A percentile compares a stretch with the other conserved stretches of the same genome.
phyloP scores from a whole-genome alignment of 2,888 invertebrate genomes.

The Eledona agricola region DNA sequence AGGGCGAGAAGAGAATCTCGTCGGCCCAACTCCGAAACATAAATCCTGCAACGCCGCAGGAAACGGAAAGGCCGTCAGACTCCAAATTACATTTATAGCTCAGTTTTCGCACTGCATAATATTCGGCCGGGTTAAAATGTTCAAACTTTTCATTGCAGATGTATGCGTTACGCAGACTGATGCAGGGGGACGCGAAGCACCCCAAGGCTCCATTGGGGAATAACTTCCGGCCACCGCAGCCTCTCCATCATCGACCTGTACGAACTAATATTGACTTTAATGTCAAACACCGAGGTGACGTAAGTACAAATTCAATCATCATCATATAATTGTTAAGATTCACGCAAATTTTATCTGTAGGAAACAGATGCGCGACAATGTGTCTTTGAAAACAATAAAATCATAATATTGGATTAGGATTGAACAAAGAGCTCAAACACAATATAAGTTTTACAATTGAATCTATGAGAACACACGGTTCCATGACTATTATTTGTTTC shows the following conservation, averaged over 20 bases:
- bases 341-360: no score
- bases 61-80: constrained; percentile 50
- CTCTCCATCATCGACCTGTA: constrained; percentile 91
- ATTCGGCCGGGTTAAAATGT: background rate
- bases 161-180: constrained; percentile 81
- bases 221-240: constrained; percentile 94
- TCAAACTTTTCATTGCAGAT: constrained; percentile 67
- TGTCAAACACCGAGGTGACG: constrained; percentile 73
- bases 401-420: background rate
- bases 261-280: constrained; percentile 97
- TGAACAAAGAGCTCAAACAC: no score
- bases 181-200: constrained; percentile 87
- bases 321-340: no score
- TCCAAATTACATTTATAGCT: constrained; percentile 49
- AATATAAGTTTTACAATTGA: no score
- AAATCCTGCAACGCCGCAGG: constrained; percentile 47
- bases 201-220: constrained; percentile 92
- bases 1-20: constrained; percentile 41
- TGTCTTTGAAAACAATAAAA: constrained; percentile 1
- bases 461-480: no score
- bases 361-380: constrained; percentile 9
- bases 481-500: no score
- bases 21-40: constrained; percentile 44
- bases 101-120: constrained; percentile 44
- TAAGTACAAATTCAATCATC: no score